These are phyloP conservation scores for Pelodytes ibericus DNA, from an alignment of 2,797 vertebrate genomes.

Conservation along the genomic window DNA sequence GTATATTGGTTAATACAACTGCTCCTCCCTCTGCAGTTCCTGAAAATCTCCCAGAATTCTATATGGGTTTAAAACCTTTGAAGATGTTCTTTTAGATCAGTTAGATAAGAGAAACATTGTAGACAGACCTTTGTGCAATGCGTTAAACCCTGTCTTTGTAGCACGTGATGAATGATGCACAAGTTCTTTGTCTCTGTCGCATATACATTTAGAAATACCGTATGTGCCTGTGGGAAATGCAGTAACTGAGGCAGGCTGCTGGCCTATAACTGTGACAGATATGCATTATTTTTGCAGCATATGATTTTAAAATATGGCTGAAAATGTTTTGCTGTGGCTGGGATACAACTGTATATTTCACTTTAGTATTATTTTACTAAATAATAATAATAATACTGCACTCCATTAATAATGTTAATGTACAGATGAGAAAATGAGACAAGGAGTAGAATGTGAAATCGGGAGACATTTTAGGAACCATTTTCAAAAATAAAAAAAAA, in stretches of 20 bases:
- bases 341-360: too few relatives aligned
- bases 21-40: neutral
- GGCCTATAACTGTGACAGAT: neutral
- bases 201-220: conserved; percentile 3
- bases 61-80: neutral
- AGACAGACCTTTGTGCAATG: neutral
- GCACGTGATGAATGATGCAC: neutral
- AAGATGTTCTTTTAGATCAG: neutral
- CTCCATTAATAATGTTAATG: too few relatives aligned
- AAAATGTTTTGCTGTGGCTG: too few relatives aligned
- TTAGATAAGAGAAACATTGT: neutral
- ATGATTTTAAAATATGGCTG: neutral
- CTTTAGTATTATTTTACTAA: too few relatives aligned
- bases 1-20: neutral
- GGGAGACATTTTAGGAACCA: too few relatives aligned
- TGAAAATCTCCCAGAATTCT: neutral
- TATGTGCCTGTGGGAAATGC: conserved; percentile 6
- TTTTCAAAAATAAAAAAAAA: too few relatives aligned
- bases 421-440: too few relatives aligned
- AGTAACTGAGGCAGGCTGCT: conserved; percentile 2
- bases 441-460: too few relatives aligned
- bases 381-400: too few relatives aligned
- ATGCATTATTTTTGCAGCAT: neutral
- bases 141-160: neutral
- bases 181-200: neutral